Conservation (phyloP, 2,113 vertebrate genomes). For the Anser cygnoides region DNA sequence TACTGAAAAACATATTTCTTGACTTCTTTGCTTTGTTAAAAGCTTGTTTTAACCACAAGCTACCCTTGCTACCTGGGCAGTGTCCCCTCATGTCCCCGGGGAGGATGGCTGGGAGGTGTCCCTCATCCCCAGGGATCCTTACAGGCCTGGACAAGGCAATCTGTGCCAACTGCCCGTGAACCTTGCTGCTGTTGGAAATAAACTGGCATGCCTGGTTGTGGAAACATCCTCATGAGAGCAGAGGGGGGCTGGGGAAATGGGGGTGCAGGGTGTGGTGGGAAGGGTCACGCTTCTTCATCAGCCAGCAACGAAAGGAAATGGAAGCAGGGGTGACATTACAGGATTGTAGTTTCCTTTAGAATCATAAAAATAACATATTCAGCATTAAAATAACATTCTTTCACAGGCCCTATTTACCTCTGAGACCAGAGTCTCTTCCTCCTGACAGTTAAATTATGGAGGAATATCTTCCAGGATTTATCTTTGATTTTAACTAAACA, state of each 20-base stretch:
- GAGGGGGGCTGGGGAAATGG: neutral
- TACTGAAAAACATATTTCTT: neutral
- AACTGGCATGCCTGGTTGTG: rapidly evolving
- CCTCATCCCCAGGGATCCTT: rapidly evolving
- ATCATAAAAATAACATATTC: neutral
- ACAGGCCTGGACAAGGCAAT: neutral
- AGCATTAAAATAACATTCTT: neutral
- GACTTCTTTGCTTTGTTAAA: neutral
- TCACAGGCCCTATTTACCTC: neutral
- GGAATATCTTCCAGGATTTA: neutral
- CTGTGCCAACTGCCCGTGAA: slow-evolving; percentile 7
- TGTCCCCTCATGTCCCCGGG: neutral
- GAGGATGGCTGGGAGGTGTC: neutral
- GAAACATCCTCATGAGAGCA: neutral
- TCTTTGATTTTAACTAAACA: neutral
- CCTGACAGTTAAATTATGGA: neutral
- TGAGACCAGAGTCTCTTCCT: neutral
- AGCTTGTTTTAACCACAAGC: neutral
- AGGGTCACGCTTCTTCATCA: neutral
- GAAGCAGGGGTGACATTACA: neutral
- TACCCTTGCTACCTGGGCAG: neutral
- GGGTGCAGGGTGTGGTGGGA: slow-evolving; percentile 20
- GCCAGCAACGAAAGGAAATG: neutral
- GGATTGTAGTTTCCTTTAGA: neutral
- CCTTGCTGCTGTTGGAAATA: neutral